These are phyloP conservation scores for Stylophora pistillata DNA, from an alignment of 64 coral and sea anemone genomes.

Conservation along the genomic window DNA sequence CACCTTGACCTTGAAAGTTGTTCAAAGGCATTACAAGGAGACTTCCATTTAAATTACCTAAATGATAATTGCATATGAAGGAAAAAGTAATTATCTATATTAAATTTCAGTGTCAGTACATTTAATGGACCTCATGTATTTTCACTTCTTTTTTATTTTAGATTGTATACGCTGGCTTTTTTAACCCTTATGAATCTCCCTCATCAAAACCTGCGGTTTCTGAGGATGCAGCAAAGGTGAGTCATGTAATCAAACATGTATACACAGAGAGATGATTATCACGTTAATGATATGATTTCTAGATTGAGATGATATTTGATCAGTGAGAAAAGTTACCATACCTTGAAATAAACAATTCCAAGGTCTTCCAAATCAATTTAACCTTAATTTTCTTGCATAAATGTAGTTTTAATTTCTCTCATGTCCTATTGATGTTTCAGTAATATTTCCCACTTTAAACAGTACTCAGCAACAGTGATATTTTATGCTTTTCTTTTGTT, in stretches of 20 bases:
- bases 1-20: no score
- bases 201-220: neutral
- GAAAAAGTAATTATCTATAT: neutral
- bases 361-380: no score
- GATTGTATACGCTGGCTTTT: slow-evolving; percentile 1
- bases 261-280: neutral
- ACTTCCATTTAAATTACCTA: neutral
- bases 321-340: no score
- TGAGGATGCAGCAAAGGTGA: neutral
- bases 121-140: neutral
- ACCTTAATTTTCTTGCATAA: no score
- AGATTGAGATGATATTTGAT: neutral
- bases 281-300: neutral
- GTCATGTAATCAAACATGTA: neutral
- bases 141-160: neutral
- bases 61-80: neutral
- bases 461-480: no score
- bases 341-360: no score
- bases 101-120: neutral
- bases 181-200: neutral
- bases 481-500: no score
- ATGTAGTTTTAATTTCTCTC: no score
- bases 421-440: no score
- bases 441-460: no score
- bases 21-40: no score